phyloP scores from a whole-genome alignment of 2,888 invertebrate genomes.

The Achlya flavicornis region DNA sequence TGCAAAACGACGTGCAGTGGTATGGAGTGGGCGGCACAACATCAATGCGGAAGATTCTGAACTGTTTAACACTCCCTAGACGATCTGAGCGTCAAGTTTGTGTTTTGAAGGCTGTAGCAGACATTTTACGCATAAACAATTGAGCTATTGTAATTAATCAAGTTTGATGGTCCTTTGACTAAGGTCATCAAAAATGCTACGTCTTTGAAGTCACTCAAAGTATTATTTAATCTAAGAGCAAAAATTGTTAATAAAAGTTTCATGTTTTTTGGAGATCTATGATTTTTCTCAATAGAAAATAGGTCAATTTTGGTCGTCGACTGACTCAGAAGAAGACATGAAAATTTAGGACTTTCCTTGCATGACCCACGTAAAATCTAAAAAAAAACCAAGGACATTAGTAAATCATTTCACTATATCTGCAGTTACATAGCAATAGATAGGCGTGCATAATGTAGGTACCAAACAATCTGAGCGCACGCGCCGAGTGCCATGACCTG shows the following conservation, averaged over 20 bases:
- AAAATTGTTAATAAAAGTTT: too few relatives aligned
- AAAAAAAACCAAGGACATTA: neutral
- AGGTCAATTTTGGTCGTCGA: too few relatives aligned
- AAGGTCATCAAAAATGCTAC: too few relatives aligned
- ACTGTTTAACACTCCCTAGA: neutral
- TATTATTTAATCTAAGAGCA: too few relatives aligned
- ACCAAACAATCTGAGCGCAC: constrained; percentile 57
- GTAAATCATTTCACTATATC: neutral
- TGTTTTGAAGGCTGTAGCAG: neutral
- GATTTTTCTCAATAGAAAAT: too few relatives aligned
- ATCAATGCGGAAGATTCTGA: constrained; percentile 10
- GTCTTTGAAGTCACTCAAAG: too few relatives aligned
- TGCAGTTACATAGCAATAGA: constrained; percentile 6
- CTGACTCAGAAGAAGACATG: too few relatives aligned
- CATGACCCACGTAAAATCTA: neutral
- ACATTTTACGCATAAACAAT: neutral
- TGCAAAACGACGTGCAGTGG: constrained; percentile 18
- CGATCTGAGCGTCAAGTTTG: neutral
- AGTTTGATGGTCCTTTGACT: too few relatives aligned
- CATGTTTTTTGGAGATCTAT: too few relatives aligned
- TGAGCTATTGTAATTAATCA: too few relatives aligned
- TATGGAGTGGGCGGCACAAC: constrained; percentile 2
- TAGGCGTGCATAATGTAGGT: constrained; percentile 2
- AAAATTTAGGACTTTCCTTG: too few relatives aligned
- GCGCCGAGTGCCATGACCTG: constrained; percentile 81